Evolutionary conservation across 2,113 vertebrate genomes (phyloP), one percentile per base, ranked within the genome.

Genomic region (Planiliza haematocheilus): DNA sequence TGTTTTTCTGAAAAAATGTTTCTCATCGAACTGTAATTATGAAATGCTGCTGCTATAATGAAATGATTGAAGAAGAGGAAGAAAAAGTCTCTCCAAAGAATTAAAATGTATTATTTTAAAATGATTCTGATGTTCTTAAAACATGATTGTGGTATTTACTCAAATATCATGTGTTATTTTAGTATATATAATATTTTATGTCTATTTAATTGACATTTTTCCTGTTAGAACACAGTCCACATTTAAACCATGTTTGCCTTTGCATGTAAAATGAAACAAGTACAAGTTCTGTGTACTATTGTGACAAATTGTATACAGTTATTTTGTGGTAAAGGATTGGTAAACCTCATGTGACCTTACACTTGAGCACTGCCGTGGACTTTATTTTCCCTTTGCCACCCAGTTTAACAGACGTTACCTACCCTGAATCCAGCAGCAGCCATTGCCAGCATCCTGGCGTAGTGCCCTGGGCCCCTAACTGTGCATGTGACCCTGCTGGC

Each of bases 401-500:
- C 77, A 62, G 61, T 87, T 83, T 74, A 77, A 81, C 75, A 60
- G 68, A 77, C 55, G 85, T 81, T 52, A 79, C 76, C 84, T 37
- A 52, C 76, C 66, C 70, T 71, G 69, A 86, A 88, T 83, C 65
- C 81, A 46, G 62, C 84, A 41, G 66, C 79, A 63, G 81, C 75
- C 84, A 78, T 41, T 85, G 89, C 90, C 90, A 89, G 69, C 86
- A 38, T 74, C 48, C 84, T 91, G 91, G 89, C 90, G 20, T 36
- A 66, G n/a, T 67, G 85, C 91, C 91, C 65, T 64, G 18, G 56
- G 81, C 79, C 89, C 86, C 86, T 85, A 78, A 46, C 88, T 83
- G 89, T 68, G 88, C 88, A 84, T 86, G 87, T 91, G 90, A 92
- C 91, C 91, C 83, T 61, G 59, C 87, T 87, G 89, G 86, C 89